Percentiles rank a stretch among this genome's conserved stretches.
Conservation (phyloP, 2,797 vertebrate species). For the Tokudaia tokunoshimensis region DNA sequence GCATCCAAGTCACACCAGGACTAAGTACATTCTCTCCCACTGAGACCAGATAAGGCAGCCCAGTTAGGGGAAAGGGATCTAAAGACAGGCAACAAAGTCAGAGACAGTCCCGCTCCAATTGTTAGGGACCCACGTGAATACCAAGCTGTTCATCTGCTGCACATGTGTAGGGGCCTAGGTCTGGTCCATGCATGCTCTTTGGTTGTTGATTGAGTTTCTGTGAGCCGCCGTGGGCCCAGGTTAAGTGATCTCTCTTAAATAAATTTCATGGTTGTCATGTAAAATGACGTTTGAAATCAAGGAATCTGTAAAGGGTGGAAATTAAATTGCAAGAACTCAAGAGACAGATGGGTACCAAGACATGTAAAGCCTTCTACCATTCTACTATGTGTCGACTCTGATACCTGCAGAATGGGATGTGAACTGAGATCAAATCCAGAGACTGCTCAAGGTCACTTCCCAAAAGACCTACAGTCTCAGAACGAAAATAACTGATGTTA, state of each 20-base stretch:
- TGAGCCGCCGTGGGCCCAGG: not conserved
- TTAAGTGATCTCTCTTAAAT: not conserved
- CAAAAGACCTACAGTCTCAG: not conserved
- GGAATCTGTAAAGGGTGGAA: not conserved
- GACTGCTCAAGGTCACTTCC: not conserved
- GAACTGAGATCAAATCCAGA: not conserved
- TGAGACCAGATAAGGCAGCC: not conserved
- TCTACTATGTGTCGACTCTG: not conserved
- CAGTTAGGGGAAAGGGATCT: not conserved
- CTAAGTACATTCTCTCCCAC: not conserved
- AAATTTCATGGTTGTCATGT: not conserved
- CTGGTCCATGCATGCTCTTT: not conserved
- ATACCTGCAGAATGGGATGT: not conserved
- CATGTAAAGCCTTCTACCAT: not conserved
- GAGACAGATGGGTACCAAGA: not conserved
- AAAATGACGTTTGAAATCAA: slow-evolving; percentile 30
- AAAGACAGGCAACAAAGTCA: not conserved
- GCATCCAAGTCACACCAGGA: not conserved
- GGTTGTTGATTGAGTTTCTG: not conserved
- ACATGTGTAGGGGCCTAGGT: not conserved
- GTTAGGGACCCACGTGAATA: not conserved
- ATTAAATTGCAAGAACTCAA: not conserved
- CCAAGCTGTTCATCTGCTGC: not conserved
- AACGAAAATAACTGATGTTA: not conserved
- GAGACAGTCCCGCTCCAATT: not conserved